These are phyloP conservation scores for Hassar affinis DNA, from an alignment of 2,113 vertebrate species.

Conservation along the genomic window DNA sequence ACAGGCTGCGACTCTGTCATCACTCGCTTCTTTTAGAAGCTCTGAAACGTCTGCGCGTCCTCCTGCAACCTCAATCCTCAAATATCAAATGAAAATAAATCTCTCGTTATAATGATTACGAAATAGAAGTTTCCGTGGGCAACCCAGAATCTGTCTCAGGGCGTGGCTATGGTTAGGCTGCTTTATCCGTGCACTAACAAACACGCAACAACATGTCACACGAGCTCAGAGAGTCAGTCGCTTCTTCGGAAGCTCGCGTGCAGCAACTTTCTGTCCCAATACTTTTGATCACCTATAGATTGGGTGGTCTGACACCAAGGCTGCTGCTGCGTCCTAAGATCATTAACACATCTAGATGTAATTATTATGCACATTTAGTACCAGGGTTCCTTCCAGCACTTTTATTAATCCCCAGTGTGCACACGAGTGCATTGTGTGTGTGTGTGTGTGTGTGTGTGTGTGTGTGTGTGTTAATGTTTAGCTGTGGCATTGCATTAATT, in stretches of 20 bases:
- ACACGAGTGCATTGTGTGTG: too few species aligned
- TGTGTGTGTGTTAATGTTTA: background rate
- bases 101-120: background rate
- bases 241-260: too few species aligned
- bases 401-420: too few species aligned
- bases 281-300: background rate
- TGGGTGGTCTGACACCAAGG: background rate
- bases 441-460: conserved; percentile 1
- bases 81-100: background rate
- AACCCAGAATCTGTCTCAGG: background rate
- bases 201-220: too few species aligned
- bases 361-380: too few species aligned
- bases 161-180: background rate
- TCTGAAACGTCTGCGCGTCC: background rate
- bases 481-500: background rate
- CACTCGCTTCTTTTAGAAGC: background rate
- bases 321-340: background rate
- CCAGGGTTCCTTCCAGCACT: too few species aligned
- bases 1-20: conserved; percentile 5
- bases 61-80: background rate
- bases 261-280: background rate
- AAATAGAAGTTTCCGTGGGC: too few species aligned
- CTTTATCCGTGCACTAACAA: background rate
- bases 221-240: too few species aligned
- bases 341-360: background rate